Base-by-base conservation (phyloP, 1,140 invertebrate genomes). In the Oncopodura yosiiana region DNA sequence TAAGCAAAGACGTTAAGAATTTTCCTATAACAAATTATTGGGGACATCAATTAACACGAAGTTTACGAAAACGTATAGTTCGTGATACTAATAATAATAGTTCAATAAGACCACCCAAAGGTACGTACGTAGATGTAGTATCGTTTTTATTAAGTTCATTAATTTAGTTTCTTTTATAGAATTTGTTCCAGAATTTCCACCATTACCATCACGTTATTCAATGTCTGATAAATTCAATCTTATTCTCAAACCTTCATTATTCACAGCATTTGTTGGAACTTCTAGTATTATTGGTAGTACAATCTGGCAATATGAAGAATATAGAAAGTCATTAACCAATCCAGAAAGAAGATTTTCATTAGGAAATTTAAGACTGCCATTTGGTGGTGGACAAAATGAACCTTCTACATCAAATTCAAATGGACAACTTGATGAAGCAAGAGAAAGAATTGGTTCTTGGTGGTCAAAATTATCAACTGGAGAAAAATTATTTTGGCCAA, bases 241-340 rank as follows among this genome's bases (percentile, higher is more conserved):
- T 12, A 41, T 62, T n/a, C 23, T 56, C 26, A 62, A 59, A 42
- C 62, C 62, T 21, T 38, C 55, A 11, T 38, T 41, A 26, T 63
- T 63, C 27, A 60, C 62, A 41, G 52, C 49, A 26, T 49, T 58
- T 34, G 62, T 92, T 66, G 81, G 81, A 67, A 73, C 81, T 53
- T 74, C 77, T 26, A 81, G 81, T 68, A 78, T 90, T 69, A 72
- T 77, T 11, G 82, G 80, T 37, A 84, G 82, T 66, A 77, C 84
- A 18, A 84, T 93, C 56, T 87, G 86, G 83, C 83, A 92, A 69
- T 93, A 93, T 78, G 89, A 94, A 72, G 63, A 70, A 58, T 63
- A 64, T 51, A 67, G 43, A 66, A 63, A 72, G 60, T 50, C 57
- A 30, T 32, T 50, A 49, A 42, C 29, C 46, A 53, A 49, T 62